Evolutionary conservation across 2,888 invertebrate genomes (phyloP).

Genomic region (Endotricha flammealis): DNA sequence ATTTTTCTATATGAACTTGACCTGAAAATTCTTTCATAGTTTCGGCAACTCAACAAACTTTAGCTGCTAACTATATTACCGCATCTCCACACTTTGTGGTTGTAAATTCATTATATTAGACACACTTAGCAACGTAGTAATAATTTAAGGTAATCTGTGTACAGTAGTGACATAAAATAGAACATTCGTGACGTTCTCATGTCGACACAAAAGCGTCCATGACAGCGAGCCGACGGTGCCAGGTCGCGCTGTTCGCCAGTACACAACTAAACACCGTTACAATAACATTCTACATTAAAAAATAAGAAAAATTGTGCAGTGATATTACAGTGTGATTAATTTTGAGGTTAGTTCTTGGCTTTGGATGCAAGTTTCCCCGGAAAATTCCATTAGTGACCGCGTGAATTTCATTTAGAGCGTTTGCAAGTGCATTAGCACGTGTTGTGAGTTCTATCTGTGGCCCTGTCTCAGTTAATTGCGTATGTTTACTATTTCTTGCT

Average conservation of each 20-base stretch:
- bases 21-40: too few species aligned
- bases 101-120: conserved; percentile 1
- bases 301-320: conserved; percentile 24
- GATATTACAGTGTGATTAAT: conserved; percentile 5
- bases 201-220: conserved; percentile 14
- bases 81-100: too few species aligned
- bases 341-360: conserved; percentile 26
- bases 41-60: too few species aligned
- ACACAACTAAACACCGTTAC: conserved; percentile 48
- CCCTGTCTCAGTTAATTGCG: background rate
- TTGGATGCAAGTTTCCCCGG: conserved; percentile 28
- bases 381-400: conserved; percentile 27
- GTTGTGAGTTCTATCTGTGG: background rate
- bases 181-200: conserved; percentile 38
- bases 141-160: conserved; percentile 17
- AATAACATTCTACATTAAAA: conserved; percentile 48
- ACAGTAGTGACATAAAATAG: conserved; percentile 22
- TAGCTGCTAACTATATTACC: too few species aligned
- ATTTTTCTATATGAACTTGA: too few species aligned
- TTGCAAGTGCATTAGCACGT: conserved; percentile 1
- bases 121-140: conserved; percentile 4
- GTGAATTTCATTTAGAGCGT: conserved; percentile 12
- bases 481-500: background rate
- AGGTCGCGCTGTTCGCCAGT: conserved; percentile 46
- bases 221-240: conserved; percentile 47